Base-by-base conservation (phyloP, 2,797 vertebrate genomes). In the Setipinna tenuifilis region DNA sequence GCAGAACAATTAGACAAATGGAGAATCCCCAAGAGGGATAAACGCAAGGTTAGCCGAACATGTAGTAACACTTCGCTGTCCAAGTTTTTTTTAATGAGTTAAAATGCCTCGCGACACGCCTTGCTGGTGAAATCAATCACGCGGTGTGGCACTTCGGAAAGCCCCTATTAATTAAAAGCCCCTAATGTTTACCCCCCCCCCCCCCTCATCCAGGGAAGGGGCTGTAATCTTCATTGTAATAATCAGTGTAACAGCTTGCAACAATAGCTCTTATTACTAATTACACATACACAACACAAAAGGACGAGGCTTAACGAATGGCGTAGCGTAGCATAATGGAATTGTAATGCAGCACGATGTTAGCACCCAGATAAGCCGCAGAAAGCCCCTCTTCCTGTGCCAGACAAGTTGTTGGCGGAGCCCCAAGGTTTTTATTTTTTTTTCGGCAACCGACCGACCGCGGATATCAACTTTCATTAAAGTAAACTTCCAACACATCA, bases 221-320 rank as follows among this genome's bases (percentile, higher is more conserved):
- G 4, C 35, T 35, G 19, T 78, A 78, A 78, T 44, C 71, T 78
- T 21, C 71, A 41, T 44, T 78, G 41, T 44, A 44, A 44, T 78
- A 78, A 78, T 78, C 35, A 78, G 71, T 44, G 16, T 78, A 78
- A 78, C 71, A 78, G 71, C 71, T 44, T 44, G 31, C 35, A 78
- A 78, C 35, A 16, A 78, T 78, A 78, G 71, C 71, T 78, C 71
- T 78, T 44, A 78, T 78, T 78, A 21, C 71, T 78, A 78, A 78
- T 78, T 78, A 44, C 31, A 41, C 19, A 44, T 9, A 44, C 16
- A 78, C 35, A 41, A 41, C 31, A 35, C 17, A 21, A 78, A 44
- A 78, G 71, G 71, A 78, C 35, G 21, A 7, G 71, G 35, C 31
- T 78, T 78, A 78, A 21, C 5, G 17, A 78, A 78, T 78, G 71